Conservation (phyloP, 2,797 vertebrate species). For the Enteromius fasciolatus region DNA sequence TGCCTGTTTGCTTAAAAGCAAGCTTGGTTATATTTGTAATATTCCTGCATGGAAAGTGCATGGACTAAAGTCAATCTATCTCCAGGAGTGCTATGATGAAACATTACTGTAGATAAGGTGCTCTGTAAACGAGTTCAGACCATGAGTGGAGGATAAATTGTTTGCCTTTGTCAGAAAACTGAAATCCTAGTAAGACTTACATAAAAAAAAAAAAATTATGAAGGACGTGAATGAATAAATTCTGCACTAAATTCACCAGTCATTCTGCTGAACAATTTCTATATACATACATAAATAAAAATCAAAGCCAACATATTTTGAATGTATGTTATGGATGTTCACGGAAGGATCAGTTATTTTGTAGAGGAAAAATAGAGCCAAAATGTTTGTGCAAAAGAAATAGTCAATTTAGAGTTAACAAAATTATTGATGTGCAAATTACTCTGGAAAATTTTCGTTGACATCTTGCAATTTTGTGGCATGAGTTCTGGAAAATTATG, state of each 20-base stretch:
- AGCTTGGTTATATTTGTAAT: neutral
- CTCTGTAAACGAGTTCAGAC: neutral
- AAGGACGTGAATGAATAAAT: neutral
- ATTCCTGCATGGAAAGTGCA: neutral
- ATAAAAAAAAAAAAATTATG: neutral
- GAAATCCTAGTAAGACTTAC: neutral
- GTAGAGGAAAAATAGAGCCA: neutral
- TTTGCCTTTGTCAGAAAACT: neutral
- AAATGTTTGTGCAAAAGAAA: neutral
- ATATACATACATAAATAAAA: neutral
- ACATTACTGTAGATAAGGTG: neutral
- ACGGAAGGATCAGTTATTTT: neutral
- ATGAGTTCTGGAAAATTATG: no score
- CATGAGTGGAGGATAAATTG: neutral
- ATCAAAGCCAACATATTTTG: neutral
- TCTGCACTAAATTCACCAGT: neutral
- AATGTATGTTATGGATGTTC: neutral
- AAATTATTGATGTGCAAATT: no score
- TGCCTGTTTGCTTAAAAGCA: neutral
- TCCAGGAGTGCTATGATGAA: neutral
- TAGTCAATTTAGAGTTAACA: no score
- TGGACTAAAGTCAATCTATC: neutral
- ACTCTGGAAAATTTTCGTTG: no score
- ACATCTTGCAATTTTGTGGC: no score
- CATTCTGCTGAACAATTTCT: neutral